phyloP scores from a whole-genome alignment of 1,140 invertebrate genomes.

The Drosophila willistoni region DNA sequence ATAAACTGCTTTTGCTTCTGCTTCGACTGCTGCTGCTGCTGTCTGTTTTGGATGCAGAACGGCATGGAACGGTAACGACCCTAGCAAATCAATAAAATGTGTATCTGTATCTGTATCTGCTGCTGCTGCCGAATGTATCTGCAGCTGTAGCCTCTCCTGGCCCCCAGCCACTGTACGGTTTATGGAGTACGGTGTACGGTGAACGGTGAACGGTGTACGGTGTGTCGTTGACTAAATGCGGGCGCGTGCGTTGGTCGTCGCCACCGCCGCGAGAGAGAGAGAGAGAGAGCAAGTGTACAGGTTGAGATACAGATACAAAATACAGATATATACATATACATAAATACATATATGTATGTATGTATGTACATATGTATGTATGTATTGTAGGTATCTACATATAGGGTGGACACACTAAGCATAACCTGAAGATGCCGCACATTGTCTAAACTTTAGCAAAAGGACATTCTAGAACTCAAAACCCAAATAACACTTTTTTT shows the following conservation, averaged over 20 bases:
- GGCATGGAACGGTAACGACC: conserved; percentile 25
- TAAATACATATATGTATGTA: conserved; percentile 25
- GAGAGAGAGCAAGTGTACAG: conserved; percentile 39
- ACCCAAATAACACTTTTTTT: no score
- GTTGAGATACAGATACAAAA: conserved; percentile 29
- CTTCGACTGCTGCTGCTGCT: neutral
- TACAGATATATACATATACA: conserved; percentile 13
- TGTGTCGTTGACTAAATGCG: conserved; percentile 75
- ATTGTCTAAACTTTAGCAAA: neutral
- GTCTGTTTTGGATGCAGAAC: conserved; percentile 52
- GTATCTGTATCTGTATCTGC: conserved; percentile 25
- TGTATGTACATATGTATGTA: conserved; percentile 15
- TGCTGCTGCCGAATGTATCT: conserved; percentile 59
- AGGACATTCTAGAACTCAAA: no score
- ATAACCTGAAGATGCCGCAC: neutral
- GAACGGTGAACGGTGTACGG: neutral
- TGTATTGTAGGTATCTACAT: neutral
- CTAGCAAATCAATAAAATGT: conserved; percentile 56
- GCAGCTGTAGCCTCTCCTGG: conserved; percentile 60
- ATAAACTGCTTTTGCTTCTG: conserved; percentile 17
- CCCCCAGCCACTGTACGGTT: conserved; percentile 12
- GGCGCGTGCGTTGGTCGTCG: conserved; percentile 66
- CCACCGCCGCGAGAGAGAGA: conserved; percentile 17
- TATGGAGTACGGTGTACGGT: neutral
- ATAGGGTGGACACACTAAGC: neutral